Conservation (phyloP, 2,888 invertebrate genomes). For the Malacosoma neustria region DNA sequence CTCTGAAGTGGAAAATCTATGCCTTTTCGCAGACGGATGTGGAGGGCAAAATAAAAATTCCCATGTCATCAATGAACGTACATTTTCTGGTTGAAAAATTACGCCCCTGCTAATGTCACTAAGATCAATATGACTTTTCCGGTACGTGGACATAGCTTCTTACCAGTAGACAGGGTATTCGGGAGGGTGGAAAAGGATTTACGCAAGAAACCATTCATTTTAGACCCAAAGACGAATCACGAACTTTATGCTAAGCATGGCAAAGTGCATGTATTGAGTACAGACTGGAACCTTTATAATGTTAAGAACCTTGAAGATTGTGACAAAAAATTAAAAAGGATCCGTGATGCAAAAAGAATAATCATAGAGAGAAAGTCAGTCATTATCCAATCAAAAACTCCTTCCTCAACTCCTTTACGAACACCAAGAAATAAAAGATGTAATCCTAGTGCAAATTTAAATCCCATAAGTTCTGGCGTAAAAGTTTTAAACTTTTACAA, state of each 20-base stretch:
- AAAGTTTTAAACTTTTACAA: not conserved
- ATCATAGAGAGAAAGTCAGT: conserved; percentile 5
- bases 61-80: conserved; percentile 8
- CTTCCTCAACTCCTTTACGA: not conserved
- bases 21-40: conserved; percentile 9
- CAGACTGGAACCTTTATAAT: conserved; percentile 6
- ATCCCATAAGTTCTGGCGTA: too few relatives aligned
- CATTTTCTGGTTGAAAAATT: conserved; percentile 7
- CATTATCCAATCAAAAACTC: not conserved
- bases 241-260: conserved; percentile 9
- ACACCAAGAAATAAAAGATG: not conserved
- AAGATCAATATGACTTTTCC: conserved; percentile 9
- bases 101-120: conserved; percentile 7
- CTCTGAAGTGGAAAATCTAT: conserved; percentile 4
- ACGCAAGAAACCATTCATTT: conserved; percentile 5
- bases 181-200: conserved; percentile 9
- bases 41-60: conserved; percentile 12
- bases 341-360: conserved; percentile 8
- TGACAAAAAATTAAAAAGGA: conserved; percentile 7
- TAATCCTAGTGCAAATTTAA: too few relatives aligned
- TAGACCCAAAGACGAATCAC: conserved; percentile 3
- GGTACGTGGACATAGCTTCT: conserved; percentile 8
- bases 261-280: conserved; percentile 5
- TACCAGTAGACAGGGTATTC: conserved; percentile 8
- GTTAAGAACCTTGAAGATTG: conserved; percentile 5